A percentile compares a stretch with the other conserved stretches of the same genome.
phyloP scores from a whole-genome alignment of 2,888 invertebrate species.

The Sylvicola cinctus region DNA sequence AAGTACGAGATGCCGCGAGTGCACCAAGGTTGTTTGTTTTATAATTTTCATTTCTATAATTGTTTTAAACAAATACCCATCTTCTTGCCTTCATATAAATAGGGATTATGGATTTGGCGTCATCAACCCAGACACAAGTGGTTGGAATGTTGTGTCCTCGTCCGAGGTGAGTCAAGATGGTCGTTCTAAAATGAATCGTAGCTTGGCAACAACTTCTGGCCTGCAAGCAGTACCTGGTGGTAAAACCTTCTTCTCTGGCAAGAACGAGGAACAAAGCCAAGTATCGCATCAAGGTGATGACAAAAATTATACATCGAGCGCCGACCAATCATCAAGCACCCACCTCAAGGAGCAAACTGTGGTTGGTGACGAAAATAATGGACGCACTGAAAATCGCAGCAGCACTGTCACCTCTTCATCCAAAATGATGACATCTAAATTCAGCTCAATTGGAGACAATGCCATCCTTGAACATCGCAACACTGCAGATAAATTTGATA shows the following conservation, averaged over 20 bases:
- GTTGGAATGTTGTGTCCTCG: conserved; percentile 45
- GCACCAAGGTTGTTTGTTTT: conserved; percentile 39
- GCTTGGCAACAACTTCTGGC: conserved; percentile 42
- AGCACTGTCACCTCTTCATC: conserved; percentile 21
- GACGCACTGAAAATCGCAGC: conserved; percentile 22
- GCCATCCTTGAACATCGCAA: conserved; percentile 11
- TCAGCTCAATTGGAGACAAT: conserved; percentile 13
- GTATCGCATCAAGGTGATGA: conserved; percentile 31
- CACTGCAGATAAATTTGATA: neutral
- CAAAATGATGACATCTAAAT: conserved; percentile 14
- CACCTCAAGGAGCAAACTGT: conserved; percentile 29
- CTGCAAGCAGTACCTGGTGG: conserved; percentile 41
- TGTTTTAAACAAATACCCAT: too few relatives aligned
- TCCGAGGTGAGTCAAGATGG: conserved; percentile 41
- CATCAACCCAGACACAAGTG: conserved; percentile 26
- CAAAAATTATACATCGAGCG: conserved; percentile 29
- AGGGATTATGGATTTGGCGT: conserved; percentile 7
- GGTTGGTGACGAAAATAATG: conserved; percentile 28
- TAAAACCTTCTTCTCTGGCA: conserved; percentile 39
- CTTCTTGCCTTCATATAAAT: too few relatives aligned
- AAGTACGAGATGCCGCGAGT: conserved; percentile 56
- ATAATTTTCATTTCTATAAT: neutral
- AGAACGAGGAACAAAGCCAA: conserved; percentile 36
- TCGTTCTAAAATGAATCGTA: conserved; percentile 35
- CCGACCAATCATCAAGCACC: conserved; percentile 27